Percentiles rank a stretch among this genome's conserved stretches.
Evolutionary conservation across 2,797 vertebrate genomes (phyloP).

Genomic region (Etheostoma perlongum): DNA sequence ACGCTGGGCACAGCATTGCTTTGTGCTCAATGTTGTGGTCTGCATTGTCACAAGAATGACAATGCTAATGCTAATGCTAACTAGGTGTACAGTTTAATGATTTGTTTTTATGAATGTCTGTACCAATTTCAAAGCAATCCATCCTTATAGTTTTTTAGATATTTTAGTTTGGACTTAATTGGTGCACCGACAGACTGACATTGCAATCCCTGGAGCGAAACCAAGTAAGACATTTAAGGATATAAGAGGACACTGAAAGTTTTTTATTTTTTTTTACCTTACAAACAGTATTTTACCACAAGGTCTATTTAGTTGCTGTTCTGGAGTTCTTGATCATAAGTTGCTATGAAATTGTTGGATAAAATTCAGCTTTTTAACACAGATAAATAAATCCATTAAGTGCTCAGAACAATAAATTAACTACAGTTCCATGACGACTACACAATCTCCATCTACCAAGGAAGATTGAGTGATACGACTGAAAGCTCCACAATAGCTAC

Average conservation of each 20-base stretch:
- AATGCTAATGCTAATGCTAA: neutral
- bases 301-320: neutral
- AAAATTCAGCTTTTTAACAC: neutral
- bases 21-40: neutral
- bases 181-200: neutral
- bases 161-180: neutral
- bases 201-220: neutral
- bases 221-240: neutral
- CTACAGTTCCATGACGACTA: neutral
- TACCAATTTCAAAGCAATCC: neutral
- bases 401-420: neutral
- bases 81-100: neutral
- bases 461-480: neutral
- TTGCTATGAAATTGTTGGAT: neutral
- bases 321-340: neutral
- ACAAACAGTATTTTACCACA: no score
- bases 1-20: neutral
- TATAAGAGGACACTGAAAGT: no score
- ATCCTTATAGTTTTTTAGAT: neutral
- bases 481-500: constrained; percentile 16
- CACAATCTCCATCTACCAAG: neutral
- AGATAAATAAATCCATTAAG: neutral
- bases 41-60: neutral
- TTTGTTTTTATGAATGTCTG: no score
- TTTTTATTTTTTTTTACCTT: no score